A percentile compares a stretch with the other conserved stretches of the same genome.
phyloP scores from a whole-genome alignment of 2,797 vertebrate species.

The Alectoris magna region DNA sequence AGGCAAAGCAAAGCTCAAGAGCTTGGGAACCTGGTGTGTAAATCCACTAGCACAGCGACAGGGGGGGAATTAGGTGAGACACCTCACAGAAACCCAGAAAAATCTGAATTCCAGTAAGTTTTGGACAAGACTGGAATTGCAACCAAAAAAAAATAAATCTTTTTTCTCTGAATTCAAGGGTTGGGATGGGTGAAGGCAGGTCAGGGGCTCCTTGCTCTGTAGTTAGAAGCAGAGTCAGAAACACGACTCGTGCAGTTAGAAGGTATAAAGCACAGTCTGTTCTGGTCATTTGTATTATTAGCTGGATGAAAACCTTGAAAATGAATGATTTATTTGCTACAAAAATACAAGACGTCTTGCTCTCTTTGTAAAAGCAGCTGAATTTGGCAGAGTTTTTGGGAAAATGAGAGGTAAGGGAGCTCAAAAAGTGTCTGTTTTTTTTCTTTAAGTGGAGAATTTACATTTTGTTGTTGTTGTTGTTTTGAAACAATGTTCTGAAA shows the following conservation, averaged over 20 bases:
- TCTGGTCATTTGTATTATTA: neutral
- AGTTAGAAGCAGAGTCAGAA: neutral
- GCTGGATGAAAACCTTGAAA: neutral
- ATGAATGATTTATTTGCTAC: neutral
- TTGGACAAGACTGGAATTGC: neutral
- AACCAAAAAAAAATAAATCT: neutral
- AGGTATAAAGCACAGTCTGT: neutral
- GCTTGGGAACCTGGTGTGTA: neutral
- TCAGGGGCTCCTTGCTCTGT: accelerated
- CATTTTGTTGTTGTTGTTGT: neutral
- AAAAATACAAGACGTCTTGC: neutral
- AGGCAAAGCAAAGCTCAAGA: neutral
- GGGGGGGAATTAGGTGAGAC: accelerated
- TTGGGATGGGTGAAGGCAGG: accelerated
- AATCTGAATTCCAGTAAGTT: neutral
- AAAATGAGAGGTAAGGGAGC: neutral
- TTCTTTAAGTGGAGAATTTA: neutral
- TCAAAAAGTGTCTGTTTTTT: neutral
- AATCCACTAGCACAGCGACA: neutral
- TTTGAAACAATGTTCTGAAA: neutral
- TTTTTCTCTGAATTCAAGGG: neutral
- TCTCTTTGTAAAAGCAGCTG: neutral
- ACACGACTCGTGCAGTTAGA: neutral
- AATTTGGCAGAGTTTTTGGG: neutral
- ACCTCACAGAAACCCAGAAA: neutral